Conservation (phyloP, 2,888 invertebrate species). For the Lydus trimaculatus region DNA sequence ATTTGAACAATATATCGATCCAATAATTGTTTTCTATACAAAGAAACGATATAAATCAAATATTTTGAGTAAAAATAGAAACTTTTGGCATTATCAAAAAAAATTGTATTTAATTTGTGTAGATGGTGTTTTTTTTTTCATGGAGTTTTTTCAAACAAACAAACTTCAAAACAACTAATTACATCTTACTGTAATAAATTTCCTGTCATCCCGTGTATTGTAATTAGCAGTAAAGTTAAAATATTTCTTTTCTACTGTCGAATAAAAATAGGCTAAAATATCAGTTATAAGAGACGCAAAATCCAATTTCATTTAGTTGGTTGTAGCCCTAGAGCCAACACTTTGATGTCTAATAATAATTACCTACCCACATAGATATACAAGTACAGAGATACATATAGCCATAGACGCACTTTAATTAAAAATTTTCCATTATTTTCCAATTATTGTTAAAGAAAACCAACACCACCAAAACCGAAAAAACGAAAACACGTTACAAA, state of each 20-base stretch:
- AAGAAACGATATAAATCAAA: not conserved
- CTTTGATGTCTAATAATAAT: slow-evolving; percentile 5
- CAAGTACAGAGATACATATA: not conserved
- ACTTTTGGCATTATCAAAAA: not conserved
- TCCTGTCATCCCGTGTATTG: not conserved
- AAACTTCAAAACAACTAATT: not conserved
- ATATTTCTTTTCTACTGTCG: not conserved
- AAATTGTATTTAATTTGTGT: not conserved
- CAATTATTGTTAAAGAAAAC: not conserved
- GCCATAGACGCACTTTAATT: not conserved
- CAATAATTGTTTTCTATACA: not conserved
- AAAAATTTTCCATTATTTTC: not conserved
- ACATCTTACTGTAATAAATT: not conserved
- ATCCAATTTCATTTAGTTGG: slow-evolving; percentile 3
- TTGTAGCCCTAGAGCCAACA: not conserved
- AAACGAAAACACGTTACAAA: not conserved
- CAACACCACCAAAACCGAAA: not conserved
- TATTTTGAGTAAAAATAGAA: not conserved
- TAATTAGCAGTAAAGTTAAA: not conserved
- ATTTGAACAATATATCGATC: not conserved
- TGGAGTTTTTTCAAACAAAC: not conserved
- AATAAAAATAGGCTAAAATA: not conserved
- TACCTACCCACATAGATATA: not conserved
- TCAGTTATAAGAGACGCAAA: not conserved
- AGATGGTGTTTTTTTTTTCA: not conserved